These are phyloP conservation scores for Chloebia gouldiae DNA, from an alignment of 2,113 vertebrate species.

Conservation along the genomic window DNA sequence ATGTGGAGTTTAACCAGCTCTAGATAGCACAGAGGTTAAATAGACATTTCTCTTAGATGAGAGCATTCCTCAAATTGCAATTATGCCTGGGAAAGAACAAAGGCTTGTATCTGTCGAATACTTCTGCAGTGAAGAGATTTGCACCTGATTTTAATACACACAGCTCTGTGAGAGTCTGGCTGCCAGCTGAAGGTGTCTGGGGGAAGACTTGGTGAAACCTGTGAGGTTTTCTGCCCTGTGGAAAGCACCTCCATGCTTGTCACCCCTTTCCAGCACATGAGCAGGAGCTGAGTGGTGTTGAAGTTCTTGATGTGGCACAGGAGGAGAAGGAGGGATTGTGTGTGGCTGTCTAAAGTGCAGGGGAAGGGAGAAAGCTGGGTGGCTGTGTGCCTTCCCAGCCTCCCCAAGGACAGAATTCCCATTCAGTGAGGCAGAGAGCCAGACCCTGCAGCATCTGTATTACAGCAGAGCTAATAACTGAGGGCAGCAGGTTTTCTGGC, in stretches of 20 bases:
- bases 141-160: not conserved
- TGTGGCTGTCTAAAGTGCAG: not conserved
- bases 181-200: not conserved
- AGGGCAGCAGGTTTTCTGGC: not conserved
- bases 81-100: slow-evolving; percentile 11
- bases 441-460: not conserved
- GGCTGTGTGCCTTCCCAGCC: not conserved
- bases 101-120: not conserved
- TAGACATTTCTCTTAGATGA: not conserved
- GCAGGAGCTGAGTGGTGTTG: fast-evolving
- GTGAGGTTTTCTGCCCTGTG: not conserved
- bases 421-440: not conserved
- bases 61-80: not conserved
- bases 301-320: not conserved
- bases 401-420: not conserved
- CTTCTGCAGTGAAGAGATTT: not conserved
- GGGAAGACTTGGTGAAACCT: not conserved
- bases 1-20: not conserved
- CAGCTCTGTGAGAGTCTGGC: not conserved
- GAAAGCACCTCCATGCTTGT: not conserved
- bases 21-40: not conserved
- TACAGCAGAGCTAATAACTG: not conserved
- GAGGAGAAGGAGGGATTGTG: not conserved
- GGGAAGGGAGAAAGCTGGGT: not conserved
- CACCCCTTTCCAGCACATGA: fast-evolving